These are phyloP conservation scores for Platichthys stellatus DNA, from an alignment of 2,113 vertebrate genomes.

Conservation along the genomic window DNA sequence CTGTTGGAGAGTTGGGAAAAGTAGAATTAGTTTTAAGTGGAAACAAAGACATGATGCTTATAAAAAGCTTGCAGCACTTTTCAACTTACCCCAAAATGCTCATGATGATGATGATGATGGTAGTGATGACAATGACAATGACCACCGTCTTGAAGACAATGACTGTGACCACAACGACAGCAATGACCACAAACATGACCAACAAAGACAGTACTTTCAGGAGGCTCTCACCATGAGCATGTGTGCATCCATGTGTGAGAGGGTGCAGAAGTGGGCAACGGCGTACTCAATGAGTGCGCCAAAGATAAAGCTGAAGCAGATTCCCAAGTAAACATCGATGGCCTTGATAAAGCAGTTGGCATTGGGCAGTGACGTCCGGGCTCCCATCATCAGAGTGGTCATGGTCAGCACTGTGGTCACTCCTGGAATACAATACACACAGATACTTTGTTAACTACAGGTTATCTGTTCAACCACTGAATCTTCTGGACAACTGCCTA, in stretches of 20 bases:
- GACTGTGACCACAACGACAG: constrained; percentile 20
- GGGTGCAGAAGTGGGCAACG: constrained; percentile 90
- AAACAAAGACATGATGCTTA: not conserved
- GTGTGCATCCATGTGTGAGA: constrained; percentile 79
- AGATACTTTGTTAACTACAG: not conserved
- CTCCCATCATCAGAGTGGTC: constrained; percentile 94
- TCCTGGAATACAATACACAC: constrained; percentile 71
- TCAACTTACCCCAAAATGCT: constrained; percentile 28
- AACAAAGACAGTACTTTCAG: not conserved
- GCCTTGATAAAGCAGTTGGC: constrained; percentile 94
- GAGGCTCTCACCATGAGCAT: constrained; percentile 79
- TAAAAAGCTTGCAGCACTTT: not conserved
- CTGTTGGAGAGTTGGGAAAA: constrained; percentile 43
- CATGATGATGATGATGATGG: constrained; percentile 15
- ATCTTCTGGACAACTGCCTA: not conserved
- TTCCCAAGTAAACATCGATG: constrained; percentile 90
- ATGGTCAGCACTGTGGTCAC: constrained; percentile 92
- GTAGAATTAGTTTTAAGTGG: not conserved
- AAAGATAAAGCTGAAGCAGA: constrained; percentile 94
- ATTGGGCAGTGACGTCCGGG: constrained; percentile 89
- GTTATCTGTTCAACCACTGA: not conserved
- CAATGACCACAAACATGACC: constrained; percentile 11
- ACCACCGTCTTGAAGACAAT: constrained; percentile 23
- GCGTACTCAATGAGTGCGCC: constrained; percentile 90
- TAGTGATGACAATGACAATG: constrained; percentile 14